These are phyloP conservation scores for Gadus macrocephalus DNA, from an alignment of 2,113 vertebrate species.

Conservation along the genomic window DNA sequence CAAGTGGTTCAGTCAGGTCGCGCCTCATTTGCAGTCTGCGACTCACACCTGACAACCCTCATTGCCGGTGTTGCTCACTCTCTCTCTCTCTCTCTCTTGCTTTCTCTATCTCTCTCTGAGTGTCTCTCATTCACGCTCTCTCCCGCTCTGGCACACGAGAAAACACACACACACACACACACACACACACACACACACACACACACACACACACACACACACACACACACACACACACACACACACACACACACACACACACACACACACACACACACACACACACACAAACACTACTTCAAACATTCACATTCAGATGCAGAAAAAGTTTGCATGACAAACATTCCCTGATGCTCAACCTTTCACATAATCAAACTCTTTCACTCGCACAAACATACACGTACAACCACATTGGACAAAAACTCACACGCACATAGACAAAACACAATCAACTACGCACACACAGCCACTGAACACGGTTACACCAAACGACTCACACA, in stretches of 20 bases:
- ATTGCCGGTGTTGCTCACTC: constrained; percentile 17
- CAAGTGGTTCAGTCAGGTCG: constrained; percentile 48
- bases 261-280: background rate
- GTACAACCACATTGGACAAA: background rate
- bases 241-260: constrained; percentile 1
- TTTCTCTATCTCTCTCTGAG: too few relatives aligned
- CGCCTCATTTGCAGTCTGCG: constrained; percentile 53
- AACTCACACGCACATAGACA: constrained; percentile 1
- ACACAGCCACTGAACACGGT: too few relatives aligned
- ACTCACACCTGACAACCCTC: constrained; percentile 42
- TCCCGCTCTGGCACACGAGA: background rate
- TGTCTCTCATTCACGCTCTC: background rate
- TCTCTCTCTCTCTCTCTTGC: background rate
- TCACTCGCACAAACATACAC: background rate
- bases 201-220: background rate
- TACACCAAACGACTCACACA: background rate
- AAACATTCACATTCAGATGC: background rate
- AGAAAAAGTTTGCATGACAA: background rate
- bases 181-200: constrained; percentile 1
- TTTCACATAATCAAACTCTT: too few relatives aligned
- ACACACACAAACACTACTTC: background rate
- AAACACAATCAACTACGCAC: too few relatives aligned
- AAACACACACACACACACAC: background rate
- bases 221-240: background rate
- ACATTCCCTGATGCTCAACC: too few relatives aligned